These are phyloP conservation scores for Sinohyriopsis cumingii DNA, from an alignment of 2,888 invertebrate species.

Conservation along the genomic window DNA sequence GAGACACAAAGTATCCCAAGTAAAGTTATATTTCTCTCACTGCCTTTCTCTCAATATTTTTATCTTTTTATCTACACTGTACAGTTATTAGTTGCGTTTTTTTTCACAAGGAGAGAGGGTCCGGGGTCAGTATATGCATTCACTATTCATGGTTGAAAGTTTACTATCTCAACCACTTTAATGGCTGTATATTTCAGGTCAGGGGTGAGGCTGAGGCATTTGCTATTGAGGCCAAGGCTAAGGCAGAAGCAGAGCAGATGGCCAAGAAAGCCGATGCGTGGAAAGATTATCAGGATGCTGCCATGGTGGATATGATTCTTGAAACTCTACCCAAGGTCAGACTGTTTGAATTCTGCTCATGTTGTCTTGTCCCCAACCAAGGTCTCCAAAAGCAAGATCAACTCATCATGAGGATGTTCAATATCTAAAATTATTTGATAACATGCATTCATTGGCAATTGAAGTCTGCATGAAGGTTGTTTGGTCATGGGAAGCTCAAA, in stretches of 20 bases:
- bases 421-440: too few species aligned
- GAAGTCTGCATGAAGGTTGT: background rate
- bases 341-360: background rate
- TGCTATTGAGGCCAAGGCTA: conserved; percentile 94
- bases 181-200: conserved; percentile 68
- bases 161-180: too few species aligned
- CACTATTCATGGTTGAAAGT: too few species aligned
- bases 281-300: conserved; percentile 89
- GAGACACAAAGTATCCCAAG: too few species aligned
- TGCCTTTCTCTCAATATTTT: too few species aligned
- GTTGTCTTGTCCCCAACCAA: background rate
- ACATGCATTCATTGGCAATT: too few species aligned
- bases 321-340: conserved; percentile 93
- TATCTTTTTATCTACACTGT: too few species aligned
- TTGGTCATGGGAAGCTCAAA: background rate
- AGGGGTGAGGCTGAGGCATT: conserved; percentile 86
- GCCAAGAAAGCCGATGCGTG: conserved; percentile 97
- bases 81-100: too few species aligned
- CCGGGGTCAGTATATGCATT: too few species aligned
- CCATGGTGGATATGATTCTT: conserved; percentile 88
- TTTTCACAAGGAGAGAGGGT: too few species aligned
- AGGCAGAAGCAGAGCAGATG: conserved; percentile 97
- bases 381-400: background rate
- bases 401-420: background rate
- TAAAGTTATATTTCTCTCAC: too few species aligned